These are phyloP conservation scores for Lasioglossum morio DNA, from an alignment of 2,888 invertebrate genomes.

Conservation along the genomic window DNA sequence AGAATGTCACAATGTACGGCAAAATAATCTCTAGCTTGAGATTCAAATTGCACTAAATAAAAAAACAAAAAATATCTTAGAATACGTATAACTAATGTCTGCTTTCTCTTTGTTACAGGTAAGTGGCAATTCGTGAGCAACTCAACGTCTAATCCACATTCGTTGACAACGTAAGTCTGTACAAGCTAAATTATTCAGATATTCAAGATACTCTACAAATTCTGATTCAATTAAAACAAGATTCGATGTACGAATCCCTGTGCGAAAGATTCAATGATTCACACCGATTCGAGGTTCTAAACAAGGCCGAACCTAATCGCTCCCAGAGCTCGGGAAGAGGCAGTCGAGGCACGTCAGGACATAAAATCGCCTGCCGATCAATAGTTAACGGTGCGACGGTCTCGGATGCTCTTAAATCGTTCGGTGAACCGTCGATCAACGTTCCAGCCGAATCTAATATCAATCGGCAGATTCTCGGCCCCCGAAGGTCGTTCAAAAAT, in stretches of 20 bases:
- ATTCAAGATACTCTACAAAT: neutral
- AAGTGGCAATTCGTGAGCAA: neutral
- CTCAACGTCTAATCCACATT: neutral
- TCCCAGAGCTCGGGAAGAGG: neutral
- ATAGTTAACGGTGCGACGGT: neutral
- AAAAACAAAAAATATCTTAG: no score
- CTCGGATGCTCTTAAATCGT: neutral
- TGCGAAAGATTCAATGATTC: neutral
- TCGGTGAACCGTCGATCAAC: neutral
- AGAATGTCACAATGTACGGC: no score
- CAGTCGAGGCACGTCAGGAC: neutral
- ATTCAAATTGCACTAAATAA: no score
- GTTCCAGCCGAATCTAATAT: constrained; percentile 16
- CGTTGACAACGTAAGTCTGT: neutral
- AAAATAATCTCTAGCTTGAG: no score
- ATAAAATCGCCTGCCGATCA: neutral
- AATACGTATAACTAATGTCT: neutral
- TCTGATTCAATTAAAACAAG: neutral
- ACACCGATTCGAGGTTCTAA: neutral
- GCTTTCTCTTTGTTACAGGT: neutral
- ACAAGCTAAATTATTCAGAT: no score
- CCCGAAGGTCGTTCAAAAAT: neutral
- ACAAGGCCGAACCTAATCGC: neutral
- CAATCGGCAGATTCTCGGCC: constrained; percentile 24
- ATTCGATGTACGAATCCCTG: neutral